Evolutionary conservation across 2,113 vertebrate genomes (phyloP).

Genomic region (Eretmochelys imbricata): DNA sequence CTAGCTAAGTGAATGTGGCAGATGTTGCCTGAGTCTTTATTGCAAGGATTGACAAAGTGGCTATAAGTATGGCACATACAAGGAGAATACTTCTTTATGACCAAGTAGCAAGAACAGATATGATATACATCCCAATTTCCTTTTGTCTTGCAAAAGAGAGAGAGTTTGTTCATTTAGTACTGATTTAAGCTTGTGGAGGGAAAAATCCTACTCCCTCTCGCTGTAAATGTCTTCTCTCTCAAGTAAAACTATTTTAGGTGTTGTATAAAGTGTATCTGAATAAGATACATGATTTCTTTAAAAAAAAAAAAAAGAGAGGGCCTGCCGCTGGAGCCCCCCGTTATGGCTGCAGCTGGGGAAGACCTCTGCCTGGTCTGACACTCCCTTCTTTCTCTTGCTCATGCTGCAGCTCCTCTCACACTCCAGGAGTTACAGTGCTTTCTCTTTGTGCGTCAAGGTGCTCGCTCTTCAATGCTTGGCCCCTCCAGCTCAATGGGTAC

Average conservation of each 20-base stretch:
- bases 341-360: not conserved
- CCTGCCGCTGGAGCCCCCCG: not conserved
- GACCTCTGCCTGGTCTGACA: not conserved
- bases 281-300: not conserved
- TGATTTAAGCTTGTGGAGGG: not conserved
- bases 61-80: not conserved
- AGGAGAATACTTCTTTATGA: not conserved
- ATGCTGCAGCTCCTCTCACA: not conserved
- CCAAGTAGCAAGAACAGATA: not conserved
- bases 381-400: not conserved
- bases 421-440: not conserved
- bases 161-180: not conserved
- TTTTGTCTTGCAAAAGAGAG: not conserved
- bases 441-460: too few relatives aligned
- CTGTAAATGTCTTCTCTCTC: not conserved
- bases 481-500: not conserved
- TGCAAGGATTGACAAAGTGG: conserved; percentile 28
- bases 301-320: not conserved
- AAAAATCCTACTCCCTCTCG: not conserved
- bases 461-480: not conserved
- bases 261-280: not conserved
- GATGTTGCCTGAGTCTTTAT: conserved; percentile 28
- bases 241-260: not conserved
- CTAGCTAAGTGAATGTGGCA: not conserved
- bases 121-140: not conserved